phyloP scores from a whole-genome alignment of 64 coral and sea anemone genomes.

The Cladopsammia gracilis region DNA sequence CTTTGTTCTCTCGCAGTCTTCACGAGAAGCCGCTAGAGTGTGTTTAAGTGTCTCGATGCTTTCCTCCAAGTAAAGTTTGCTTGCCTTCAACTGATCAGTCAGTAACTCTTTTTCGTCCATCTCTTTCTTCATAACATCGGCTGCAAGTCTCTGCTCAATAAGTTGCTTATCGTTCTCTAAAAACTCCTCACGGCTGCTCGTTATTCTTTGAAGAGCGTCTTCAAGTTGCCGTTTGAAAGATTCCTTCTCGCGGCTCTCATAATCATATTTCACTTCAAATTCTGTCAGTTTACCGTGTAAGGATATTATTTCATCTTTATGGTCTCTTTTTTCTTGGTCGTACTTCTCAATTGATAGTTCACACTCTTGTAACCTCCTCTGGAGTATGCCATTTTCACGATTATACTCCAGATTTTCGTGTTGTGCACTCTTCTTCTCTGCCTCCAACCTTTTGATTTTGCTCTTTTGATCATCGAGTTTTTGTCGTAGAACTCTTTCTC shows the following conservation, averaged over 20 bases:
- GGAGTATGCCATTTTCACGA: slow-evolving; percentile 28
- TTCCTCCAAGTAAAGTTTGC: slow-evolving; percentile 61
- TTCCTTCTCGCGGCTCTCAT: slow-evolving; percentile 60
- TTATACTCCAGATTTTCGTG: slow-evolving; percentile 59
- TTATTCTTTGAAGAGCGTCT: slow-evolving; percentile 49
- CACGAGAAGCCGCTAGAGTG: slow-evolving; percentile 1
- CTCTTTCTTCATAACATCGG: slow-evolving; percentile 55
- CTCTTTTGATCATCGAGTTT: slow-evolving; percentile 48
- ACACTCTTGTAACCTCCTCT: slow-evolving; percentile 44
- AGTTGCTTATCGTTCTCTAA: slow-evolving; percentile 49
- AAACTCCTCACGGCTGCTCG: slow-evolving; percentile 45
- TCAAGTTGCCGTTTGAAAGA: slow-evolving; percentile 50
- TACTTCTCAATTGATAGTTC: slow-evolving; percentile 23
- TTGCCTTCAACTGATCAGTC: slow-evolving; percentile 56
- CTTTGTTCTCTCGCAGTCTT: slow-evolving; percentile 53
- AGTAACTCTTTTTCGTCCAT: slow-evolving; percentile 47
- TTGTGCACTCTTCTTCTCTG: slow-evolving; percentile 36
- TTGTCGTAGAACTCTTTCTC: slow-evolving; percentile 53
- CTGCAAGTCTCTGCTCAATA: slow-evolving; percentile 56
- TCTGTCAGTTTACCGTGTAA: slow-evolving; percentile 52
- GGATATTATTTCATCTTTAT: slow-evolving; percentile 38
- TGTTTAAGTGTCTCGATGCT: slow-evolving; percentile 10
- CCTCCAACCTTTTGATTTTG: slow-evolving; percentile 30
- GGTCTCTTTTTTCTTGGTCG: slow-evolving; percentile 61
- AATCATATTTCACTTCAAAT: slow-evolving; percentile 70